phyloP scores from a whole-genome alignment of 1,140 invertebrate species.

The Lasioglossum baleicum region DNA sequence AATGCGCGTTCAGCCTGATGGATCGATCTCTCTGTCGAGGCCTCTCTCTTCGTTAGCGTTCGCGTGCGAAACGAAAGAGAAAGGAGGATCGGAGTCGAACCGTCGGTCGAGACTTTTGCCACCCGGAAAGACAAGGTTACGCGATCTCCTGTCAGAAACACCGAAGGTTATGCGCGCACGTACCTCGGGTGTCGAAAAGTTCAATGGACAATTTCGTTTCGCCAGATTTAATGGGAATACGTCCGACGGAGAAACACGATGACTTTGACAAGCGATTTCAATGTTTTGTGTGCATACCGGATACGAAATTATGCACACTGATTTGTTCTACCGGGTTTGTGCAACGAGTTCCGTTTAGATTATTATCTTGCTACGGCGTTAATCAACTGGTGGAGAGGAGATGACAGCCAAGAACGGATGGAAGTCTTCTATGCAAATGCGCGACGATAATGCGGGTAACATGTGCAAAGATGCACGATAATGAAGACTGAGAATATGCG shows the following conservation, averaged over 20 bases:
- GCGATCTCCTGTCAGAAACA: constrained; percentile 45
- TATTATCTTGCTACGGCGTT: neutral
- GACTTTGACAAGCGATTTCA: constrained; percentile 28
- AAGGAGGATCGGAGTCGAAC: constrained; percentile 36
- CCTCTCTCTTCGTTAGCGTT: constrained; percentile 10
- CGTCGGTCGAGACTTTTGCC: constrained; percentile 20
- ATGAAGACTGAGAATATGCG: too few species aligned
- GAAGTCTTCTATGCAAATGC: neutral
- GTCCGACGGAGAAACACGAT: constrained; percentile 32
- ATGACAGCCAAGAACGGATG: neutral
- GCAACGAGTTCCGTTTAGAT: neutral
- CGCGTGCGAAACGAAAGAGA: constrained; percentile 56
- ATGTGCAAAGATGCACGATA: too few species aligned
- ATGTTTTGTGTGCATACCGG: neutral
- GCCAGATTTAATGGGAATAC: constrained; percentile 57
- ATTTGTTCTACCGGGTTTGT: neutral
- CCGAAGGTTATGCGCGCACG: constrained; percentile 44
- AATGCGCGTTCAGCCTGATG: constrained; percentile 63
- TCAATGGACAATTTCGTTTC: constrained; percentile 52
- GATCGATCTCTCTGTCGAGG: constrained; percentile 58
- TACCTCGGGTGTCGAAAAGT: constrained; percentile 41
- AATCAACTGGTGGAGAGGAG: neutral
- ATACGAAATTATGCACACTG: too few species aligned
- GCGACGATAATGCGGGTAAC: too few species aligned
- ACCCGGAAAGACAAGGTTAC: constrained; percentile 50